phyloP scores from a whole-genome alignment of 2,888 invertebrate species.

The Chrysolina haemoptera region DNA sequence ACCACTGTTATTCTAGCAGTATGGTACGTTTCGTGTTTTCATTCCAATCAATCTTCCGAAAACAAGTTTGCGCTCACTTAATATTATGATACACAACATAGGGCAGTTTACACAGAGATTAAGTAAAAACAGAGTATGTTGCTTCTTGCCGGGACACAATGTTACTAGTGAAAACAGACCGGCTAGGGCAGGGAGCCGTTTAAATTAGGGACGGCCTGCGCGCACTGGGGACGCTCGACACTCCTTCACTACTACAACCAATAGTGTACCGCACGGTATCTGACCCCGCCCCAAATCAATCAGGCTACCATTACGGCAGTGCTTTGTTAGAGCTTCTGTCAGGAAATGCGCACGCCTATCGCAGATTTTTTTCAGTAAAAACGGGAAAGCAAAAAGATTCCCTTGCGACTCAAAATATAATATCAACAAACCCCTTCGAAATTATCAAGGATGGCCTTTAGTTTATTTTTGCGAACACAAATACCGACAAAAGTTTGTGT shows the following conservation, averaged over 20 bases:
- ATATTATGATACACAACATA: conserved; percentile 90
- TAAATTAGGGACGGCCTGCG: conserved; percentile 66
- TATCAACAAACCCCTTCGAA: conserved; percentile 60
- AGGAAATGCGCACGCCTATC: conserved; percentile 53
- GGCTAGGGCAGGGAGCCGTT: conserved; percentile 69
- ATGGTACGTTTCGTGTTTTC: conserved; percentile 82
- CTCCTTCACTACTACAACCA: conserved; percentile 55
- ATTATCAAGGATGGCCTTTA: conserved; percentile 59
- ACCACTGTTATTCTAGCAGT: conserved; percentile 63
- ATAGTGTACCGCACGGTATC: conserved; percentile 44
- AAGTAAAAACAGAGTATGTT: conserved; percentile 74
- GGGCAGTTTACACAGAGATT: conserved; percentile 83
- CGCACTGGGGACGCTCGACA: conserved; percentile 50
- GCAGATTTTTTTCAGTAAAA: conserved; percentile 54
- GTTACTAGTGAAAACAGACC: conserved; percentile 72
- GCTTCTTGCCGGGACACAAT: conserved; percentile 71
- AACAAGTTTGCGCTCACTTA: conserved; percentile 76
- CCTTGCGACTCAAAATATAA: conserved; percentile 56
- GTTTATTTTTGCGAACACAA: conserved; percentile 65
- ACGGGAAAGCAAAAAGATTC: conserved; percentile 55
- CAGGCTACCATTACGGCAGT: conserved; percentile 49
- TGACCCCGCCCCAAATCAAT: conserved; percentile 57
- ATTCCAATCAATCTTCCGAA: conserved; percentile 71
- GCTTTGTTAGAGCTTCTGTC: conserved; percentile 39
- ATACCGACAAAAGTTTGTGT: conserved; percentile 59